These are phyloP conservation scores for Peromyscus melanophrys DNA, from an alignment of 2,797 vertebrate species.

Conservation along the genomic window DNA sequence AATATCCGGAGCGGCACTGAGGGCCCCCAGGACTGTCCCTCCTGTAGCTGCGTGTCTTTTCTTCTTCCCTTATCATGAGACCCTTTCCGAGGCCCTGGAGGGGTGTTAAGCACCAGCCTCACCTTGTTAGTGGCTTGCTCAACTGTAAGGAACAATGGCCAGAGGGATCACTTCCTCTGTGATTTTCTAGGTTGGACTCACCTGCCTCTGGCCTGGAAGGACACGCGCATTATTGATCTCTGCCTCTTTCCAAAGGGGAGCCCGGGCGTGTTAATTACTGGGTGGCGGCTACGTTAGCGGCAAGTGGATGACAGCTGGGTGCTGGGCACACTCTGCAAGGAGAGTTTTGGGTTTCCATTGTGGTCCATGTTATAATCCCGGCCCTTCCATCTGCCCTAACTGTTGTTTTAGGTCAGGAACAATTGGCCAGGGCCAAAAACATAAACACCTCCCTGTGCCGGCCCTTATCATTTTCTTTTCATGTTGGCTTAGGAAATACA, in stretches of 20 bases:
- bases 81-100: conserved; percentile 18
- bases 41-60: not conserved
- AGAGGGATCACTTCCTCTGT: conserved; percentile 75
- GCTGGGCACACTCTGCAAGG: conserved; percentile 44
- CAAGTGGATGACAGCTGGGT: conserved; percentile 80
- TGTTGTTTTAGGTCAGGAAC: conserved; percentile 67
- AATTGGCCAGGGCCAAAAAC: conserved; percentile 65
- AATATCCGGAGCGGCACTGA: not conserved
- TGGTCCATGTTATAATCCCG: conserved; percentile 57
- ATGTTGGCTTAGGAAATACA: conserved; percentile 72
- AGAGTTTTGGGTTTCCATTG: conserved; percentile 79
- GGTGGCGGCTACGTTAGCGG: conserved; percentile 59
- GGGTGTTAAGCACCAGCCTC: conserved; percentile 43
- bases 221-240: conserved; percentile 31
- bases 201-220: conserved; percentile 50
- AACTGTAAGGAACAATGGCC: conserved; percentile 49
- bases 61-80: not conserved
- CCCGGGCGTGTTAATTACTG: conserved; percentile 79
- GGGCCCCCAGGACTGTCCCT: not conserved
- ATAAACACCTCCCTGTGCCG: conserved; percentile 23
- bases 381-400: conserved; percentile 73
- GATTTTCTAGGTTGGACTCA: conserved; percentile 71
- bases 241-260: conserved; percentile 74
- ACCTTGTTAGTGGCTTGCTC: conserved; percentile 21
- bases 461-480: conserved; percentile 72